phyloP scores from a whole-genome alignment of 92 coral and sea anemone species.

The Zoanthus sociatus region DNA sequence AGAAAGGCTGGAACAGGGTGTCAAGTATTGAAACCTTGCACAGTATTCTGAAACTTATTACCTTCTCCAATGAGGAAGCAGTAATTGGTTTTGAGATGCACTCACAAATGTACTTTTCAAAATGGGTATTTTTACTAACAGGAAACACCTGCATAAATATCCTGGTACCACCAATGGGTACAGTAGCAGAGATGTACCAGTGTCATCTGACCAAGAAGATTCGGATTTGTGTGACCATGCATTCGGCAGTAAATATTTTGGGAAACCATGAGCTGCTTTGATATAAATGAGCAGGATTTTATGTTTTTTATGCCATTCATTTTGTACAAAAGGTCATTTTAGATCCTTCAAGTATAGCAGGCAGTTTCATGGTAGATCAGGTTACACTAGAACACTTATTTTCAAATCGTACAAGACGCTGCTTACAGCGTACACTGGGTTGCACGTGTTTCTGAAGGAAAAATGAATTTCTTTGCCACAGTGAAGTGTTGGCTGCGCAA shows the following conservation, averaged over 20 bases:
- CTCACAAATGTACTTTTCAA: not conserved
- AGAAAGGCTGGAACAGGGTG: slow-evolving; percentile 35
- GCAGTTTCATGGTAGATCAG: no score
- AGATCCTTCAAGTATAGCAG: no score
- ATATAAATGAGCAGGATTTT: not conserved
- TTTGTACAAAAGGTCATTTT: not conserved
- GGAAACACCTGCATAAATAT: slow-evolving; percentile 17
- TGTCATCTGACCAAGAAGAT: not conserved
- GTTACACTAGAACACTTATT: no score
- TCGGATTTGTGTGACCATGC: slow-evolving; percentile 20
- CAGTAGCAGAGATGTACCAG: slow-evolving; percentile 1
- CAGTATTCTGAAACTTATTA: slow-evolving; percentile 29
- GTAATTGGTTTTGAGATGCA: slow-evolving; percentile 28
- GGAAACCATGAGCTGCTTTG: not conserved
- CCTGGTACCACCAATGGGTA: slow-evolving; percentile 18
- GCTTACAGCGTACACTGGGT: no score
- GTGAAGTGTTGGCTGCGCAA: no score
- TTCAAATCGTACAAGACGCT: no score
- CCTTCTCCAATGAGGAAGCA: slow-evolving; percentile 18
- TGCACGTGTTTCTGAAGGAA: no score
- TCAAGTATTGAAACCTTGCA: slow-evolving; percentile 22
- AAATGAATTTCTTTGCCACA: no score
- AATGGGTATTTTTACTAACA: slow-evolving; percentile 18
- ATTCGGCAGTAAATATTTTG: slow-evolving; percentile 29
- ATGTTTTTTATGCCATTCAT: not conserved